These are phyloP conservation scores for Parauchenoglanis ngamensis DNA, from an alignment of 2,797 vertebrate genomes.

Conservation along the genomic window DNA sequence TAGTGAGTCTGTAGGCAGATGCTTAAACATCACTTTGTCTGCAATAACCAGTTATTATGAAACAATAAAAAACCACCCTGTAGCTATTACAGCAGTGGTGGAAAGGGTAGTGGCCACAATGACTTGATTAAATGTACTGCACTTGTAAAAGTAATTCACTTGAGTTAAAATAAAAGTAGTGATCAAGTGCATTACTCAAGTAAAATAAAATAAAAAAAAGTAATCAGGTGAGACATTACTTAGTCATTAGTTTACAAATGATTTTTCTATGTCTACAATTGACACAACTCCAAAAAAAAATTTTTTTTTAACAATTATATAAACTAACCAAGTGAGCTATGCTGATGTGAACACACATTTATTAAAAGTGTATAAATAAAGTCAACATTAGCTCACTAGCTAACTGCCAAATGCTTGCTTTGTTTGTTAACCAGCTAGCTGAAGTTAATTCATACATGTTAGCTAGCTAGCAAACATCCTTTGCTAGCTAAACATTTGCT, in stretches of 20 bases:
- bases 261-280: neutral
- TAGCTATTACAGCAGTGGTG: conserved; percentile 39
- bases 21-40: conserved; percentile 24
- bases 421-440: neutral
- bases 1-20: conserved; percentile 15
- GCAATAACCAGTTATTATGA: conserved; percentile 44
- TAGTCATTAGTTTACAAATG: neutral
- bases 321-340: neutral
- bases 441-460: neutral
- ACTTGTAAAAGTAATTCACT: neutral
- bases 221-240: neutral
- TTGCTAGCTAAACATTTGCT: too few species aligned
- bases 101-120: neutral
- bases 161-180: neutral
- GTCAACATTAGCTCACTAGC: neutral
- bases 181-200: neutral
- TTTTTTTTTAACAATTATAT: neutral
- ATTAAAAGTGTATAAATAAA: neutral
- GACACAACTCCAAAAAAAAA: neutral
- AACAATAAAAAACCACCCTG: conserved; percentile 9
- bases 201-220: neutral
- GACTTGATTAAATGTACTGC: neutral
- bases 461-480: neutral
- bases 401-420: neutral
- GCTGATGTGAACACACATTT: neutral